Evolutionary conservation across 2,797 vertebrate genomes (phyloP).

Genomic region (Oreortyx pictus): DNA sequence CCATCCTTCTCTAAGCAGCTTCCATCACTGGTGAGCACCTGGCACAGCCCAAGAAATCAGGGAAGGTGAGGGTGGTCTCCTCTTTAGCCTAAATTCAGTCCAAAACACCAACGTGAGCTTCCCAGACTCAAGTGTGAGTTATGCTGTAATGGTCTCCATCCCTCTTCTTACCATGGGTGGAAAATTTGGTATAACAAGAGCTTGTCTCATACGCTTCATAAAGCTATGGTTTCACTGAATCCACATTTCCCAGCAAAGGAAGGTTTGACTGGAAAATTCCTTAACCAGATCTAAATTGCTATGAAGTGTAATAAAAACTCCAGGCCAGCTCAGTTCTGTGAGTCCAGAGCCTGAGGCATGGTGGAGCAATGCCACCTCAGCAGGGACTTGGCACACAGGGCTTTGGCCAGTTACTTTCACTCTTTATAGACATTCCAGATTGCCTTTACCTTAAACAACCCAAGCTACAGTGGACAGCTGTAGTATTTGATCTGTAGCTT

Average conservation of each 20-base stretch:
- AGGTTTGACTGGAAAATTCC: background rate
- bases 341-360: background rate
- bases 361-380: constrained; percentile 26
- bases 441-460: constrained; percentile 34
- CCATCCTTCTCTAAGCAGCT: background rate
- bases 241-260: background rate
- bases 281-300: constrained; percentile 8
- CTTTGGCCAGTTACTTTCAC: background rate
- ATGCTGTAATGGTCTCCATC: background rate
- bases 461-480: background rate
- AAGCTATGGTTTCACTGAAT: background rate
- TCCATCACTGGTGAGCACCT: background rate
- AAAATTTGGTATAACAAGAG: background rate
- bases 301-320: constrained; percentile 3
- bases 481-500: background rate
- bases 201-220: background rate
- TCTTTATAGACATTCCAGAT: background rate
- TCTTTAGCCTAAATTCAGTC: background rate
- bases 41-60: background rate
- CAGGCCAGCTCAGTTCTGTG: background rate
- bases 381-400: background rate
- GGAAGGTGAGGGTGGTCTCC: background rate
- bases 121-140: background rate
- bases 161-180: background rate
- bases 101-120: background rate